phyloP scores from a whole-genome alignment of 2,888 invertebrate genomes.

The Flabesymbios commensalis region DNA sequence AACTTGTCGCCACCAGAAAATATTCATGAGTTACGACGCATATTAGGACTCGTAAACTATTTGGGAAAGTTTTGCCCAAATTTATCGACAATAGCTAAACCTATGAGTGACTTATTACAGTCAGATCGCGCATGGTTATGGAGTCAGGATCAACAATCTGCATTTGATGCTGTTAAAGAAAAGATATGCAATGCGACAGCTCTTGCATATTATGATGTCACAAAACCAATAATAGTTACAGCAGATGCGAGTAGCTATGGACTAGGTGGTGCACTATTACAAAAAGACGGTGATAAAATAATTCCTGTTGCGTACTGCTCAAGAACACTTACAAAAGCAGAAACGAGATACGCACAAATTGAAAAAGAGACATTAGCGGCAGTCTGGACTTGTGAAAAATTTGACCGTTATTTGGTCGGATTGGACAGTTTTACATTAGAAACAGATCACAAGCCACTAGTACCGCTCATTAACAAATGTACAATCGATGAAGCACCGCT shows the following conservation, averaged over 20 bases:
- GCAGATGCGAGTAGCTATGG: constrained; percentile 27
- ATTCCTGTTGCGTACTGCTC: constrained; percentile 1
- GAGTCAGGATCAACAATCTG: constrained; percentile 23
- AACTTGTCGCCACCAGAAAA: constrained; percentile 28
- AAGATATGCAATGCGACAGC: constrained; percentile 24
- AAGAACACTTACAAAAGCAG: constrained; percentile 4
- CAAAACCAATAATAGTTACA: constrained; percentile 9
- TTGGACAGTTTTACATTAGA: not conserved
- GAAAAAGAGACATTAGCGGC: constrained; percentile 8
- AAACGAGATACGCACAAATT: constrained; percentile 8
- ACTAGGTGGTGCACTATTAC: constrained; percentile 27
- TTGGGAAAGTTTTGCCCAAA: constrained; percentile 26
- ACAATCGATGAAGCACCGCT: not conserved
- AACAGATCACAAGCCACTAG: constrained; percentile 14
- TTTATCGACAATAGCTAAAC: constrained; percentile 28
- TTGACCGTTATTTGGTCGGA: constrained; percentile 1
- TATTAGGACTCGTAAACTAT: constrained; percentile 37
- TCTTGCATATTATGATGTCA: constrained; percentile 32
- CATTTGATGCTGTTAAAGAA: constrained; percentile 30
- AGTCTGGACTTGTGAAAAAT: constrained; percentile 9
- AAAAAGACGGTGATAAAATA: not conserved
- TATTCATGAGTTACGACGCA: constrained; percentile 24
- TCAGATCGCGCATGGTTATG: constrained; percentile 24
- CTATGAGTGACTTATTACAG: constrained; percentile 30
- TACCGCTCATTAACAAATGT: constrained; percentile 9